phyloP scores from a whole-genome alignment of 2,797 vertebrate genomes.

The Clarias laeviceps region DNA sequence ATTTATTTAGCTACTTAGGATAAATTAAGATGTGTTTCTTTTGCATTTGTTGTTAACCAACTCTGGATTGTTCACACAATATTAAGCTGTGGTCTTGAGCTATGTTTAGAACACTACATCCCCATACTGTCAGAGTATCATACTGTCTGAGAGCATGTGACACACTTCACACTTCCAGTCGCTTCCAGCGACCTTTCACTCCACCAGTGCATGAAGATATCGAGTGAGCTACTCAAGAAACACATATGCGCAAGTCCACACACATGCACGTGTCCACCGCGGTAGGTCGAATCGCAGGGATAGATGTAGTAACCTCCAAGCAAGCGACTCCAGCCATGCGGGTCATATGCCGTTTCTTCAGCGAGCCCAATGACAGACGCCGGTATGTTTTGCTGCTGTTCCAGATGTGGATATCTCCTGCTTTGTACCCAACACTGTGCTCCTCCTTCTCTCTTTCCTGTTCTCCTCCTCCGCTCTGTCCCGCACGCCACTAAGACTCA shows the following conservation, averaged over 20 bases:
- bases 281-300: constrained; percentile 6
- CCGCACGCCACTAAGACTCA: background rate
- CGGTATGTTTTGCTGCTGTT: constrained; percentile 36
- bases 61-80: constrained; percentile 21
- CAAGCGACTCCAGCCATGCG: background rate
- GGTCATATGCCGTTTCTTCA: constrained; percentile 49
- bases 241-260: background rate
- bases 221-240: constrained; percentile 13
- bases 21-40: background rate
- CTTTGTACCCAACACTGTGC: constrained; percentile 22
- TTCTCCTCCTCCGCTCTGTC: background rate
- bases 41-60: background rate
- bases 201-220: background rate
- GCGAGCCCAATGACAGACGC: constrained; percentile 48
- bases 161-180: constrained; percentile 10
- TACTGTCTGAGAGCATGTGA: constrained; percentile 37
- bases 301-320: background rate
- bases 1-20: background rate
- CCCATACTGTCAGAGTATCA: constrained; percentile 26
- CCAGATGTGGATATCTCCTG: background rate
- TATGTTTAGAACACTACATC: constrained; percentile 52
- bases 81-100: constrained; percentile 21
- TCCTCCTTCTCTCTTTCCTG: background rate
- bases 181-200: constrained; percentile 47
- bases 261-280: constrained; percentile 24